Evolutionary conservation across 2,113 vertebrate species (phyloP).

Genomic region (Asarcornis scutulata): DNA sequence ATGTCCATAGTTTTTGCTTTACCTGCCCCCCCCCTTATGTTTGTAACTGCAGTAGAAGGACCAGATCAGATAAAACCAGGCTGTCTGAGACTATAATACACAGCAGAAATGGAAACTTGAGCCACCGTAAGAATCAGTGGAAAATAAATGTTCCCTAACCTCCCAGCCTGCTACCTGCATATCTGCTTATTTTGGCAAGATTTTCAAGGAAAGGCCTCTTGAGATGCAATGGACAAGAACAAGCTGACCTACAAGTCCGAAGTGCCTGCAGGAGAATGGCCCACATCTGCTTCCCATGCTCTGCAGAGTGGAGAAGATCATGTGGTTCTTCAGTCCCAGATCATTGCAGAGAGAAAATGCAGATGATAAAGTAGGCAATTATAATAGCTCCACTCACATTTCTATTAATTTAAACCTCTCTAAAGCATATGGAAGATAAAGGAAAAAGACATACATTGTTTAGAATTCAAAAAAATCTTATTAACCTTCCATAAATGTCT

Average conservation of each 20-base stretch:
- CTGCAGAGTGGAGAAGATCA: neutral
- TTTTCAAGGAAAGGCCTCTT: neutral
- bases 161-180: neutral
- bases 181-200: neutral
- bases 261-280: rapidly evolving
- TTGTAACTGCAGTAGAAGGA: neutral
- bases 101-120: neutral
- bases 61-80: neutral
- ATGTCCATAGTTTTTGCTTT: neutral
- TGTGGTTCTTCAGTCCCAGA: neutral
- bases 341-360: neutral
- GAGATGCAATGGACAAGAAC: neutral
- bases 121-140: rapidly evolving
- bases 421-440: slow-evolving; percentile 21
- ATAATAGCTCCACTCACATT: slow-evolving; percentile 3
- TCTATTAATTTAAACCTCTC: slow-evolving; percentile 39
- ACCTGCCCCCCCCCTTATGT: neutral
- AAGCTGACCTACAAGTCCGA: rapidly evolving
- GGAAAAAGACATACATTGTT: neutral
- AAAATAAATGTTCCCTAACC: neutral
- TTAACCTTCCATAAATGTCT: slow-evolving; percentile 40
- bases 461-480: slow-evolving; percentile 28
- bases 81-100: neutral
- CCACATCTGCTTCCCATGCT: rapidly evolving
- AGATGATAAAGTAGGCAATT: neutral